A percentile compares a stretch with the other conserved stretches of the same genome.
These are phyloP conservation scores for Centroberyx gerrardi DNA, from an alignment of 2,797 vertebrate genomes.

Conservation along the genomic window DNA sequence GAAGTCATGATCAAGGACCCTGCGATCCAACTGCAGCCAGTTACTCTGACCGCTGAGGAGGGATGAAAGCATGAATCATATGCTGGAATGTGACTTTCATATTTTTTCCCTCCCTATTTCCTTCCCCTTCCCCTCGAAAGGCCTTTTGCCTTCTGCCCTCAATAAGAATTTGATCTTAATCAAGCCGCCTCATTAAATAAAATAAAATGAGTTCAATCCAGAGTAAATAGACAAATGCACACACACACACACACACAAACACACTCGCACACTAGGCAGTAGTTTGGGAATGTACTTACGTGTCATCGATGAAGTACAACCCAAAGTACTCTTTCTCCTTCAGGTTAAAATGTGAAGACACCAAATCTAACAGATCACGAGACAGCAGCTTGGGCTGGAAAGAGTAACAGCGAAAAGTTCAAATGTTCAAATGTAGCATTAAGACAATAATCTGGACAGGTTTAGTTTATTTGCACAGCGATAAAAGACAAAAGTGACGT, in stretches of 20 bases:
- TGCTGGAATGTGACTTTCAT: slow-evolving; percentile 5
- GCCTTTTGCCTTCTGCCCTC: background rate
- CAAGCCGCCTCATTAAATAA: slow-evolving; percentile 17
- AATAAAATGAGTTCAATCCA: background rate
- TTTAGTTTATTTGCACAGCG: background rate
- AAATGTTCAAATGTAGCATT: too few species aligned
- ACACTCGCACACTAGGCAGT: background rate
- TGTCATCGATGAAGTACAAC: slow-evolving; percentile 93
- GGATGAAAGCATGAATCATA: slow-evolving; percentile 50
- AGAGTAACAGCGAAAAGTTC: background rate
- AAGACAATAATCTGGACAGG: background rate
- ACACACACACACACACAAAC: background rate
- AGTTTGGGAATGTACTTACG: slow-evolving; percentile 85
- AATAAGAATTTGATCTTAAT: slow-evolving; percentile 16
- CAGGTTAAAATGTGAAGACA: slow-evolving; percentile 97
- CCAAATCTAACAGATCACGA: slow-evolving; percentile 94
- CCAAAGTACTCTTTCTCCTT: slow-evolving; percentile 99
- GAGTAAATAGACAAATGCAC: background rate
- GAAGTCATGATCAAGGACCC: slow-evolving; percentile 96
- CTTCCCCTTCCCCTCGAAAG: background rate
- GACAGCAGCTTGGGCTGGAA: slow-evolving; percentile 95
- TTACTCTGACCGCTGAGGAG: slow-evolving; percentile 91
- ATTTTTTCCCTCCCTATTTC: background rate
- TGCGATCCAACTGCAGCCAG: slow-evolving; percentile 97
- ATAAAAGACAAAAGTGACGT: background rate